These are phyloP conservation scores for Fragum whitleyi DNA, from an alignment of 2,888 invertebrate genomes.

Conservation along the genomic window DNA sequence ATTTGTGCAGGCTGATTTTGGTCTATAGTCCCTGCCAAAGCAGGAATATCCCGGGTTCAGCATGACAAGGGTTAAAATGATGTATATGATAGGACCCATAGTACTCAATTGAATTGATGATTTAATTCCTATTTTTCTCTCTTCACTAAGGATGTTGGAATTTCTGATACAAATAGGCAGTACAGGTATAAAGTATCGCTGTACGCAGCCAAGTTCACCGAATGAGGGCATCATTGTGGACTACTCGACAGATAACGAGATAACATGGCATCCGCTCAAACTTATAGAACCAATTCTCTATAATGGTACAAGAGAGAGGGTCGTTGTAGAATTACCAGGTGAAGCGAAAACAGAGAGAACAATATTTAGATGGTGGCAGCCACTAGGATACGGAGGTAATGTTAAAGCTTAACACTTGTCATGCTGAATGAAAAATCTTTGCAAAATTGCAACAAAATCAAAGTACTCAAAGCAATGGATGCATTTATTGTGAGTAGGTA, in stretches of 20 bases:
- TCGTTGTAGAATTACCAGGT: slow-evolving; percentile 81
- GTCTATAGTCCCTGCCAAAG: too few relatives aligned
- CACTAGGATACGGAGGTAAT: slow-evolving; percentile 80
- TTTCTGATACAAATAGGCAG: slow-evolving; percentile 83
- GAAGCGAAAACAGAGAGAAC: slow-evolving; percentile 83
- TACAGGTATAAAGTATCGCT: slow-evolving; percentile 70
- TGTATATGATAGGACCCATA: too few relatives aligned
- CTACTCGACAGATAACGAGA: slow-evolving; percentile 83
- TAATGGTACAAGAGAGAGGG: slow-evolving; percentile 75
- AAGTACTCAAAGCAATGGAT: too few relatives aligned
- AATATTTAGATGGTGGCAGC: slow-evolving; percentile 85
- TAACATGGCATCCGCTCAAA: slow-evolving; percentile 82
- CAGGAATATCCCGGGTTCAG: too few relatives aligned
- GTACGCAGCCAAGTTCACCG: slow-evolving; percentile 76
- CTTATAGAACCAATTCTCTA: slow-evolving; percentile 78
- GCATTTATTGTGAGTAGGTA: too few relatives aligned
- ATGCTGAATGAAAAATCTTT: too few relatives aligned
- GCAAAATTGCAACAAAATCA: too few relatives aligned
- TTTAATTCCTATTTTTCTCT: too few relatives aligned
- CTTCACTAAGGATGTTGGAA: slow-evolving; percentile 84
- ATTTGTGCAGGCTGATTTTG: too few relatives aligned
- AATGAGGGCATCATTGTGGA: slow-evolving; percentile 84
- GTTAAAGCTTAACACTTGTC: background rate
- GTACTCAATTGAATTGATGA: too few relatives aligned
- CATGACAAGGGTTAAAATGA: too few relatives aligned